A percentile compares a stretch with the other conserved stretches of the same genome.
Evolutionary conservation across 1,140 invertebrate genomes (phyloP).

Genomic region (Drosophila lowei): DNA sequence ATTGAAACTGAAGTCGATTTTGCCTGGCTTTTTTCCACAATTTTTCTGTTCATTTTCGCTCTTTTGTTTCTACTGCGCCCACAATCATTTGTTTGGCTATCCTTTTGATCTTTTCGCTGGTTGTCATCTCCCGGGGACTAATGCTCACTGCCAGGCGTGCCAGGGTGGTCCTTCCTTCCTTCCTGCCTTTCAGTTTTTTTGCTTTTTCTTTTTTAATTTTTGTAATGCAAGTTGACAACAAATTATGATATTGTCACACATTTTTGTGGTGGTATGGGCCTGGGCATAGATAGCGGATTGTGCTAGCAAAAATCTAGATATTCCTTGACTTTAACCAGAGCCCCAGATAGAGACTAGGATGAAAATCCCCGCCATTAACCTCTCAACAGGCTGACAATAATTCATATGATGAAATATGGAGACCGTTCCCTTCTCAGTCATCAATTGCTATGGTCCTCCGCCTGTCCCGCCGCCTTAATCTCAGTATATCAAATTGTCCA

Average conservation of each 20-base stretch:
- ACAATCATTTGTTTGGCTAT: constrained; percentile 76
- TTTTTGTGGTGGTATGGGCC: not conserved
- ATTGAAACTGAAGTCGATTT: constrained; percentile 78
- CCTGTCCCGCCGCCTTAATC: constrained; percentile 45
- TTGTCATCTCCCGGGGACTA: constrained; percentile 48
- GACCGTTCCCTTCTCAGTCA: constrained; percentile 50
- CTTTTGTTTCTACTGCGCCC: constrained; percentile 32
- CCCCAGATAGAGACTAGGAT: constrained; percentile 9
- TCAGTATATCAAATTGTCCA: constrained; percentile 50
- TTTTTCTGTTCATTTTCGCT: constrained; percentile 39
- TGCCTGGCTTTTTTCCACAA: constrained; percentile 48
- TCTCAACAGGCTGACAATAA: constrained; percentile 48
- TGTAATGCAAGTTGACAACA: constrained; percentile 73
- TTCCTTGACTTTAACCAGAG: constrained; percentile 3
- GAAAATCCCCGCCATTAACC: constrained; percentile 32
- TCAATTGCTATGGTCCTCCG: constrained; percentile 55
- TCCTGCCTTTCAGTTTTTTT: not conserved
- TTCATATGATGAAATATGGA: constrained; percentile 61
- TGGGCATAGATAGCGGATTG: too few species aligned
- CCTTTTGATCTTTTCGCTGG: constrained; percentile 76
- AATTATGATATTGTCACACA: constrained; percentile 62
- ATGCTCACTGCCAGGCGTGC: constrained; percentile 33
- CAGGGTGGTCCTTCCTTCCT: not conserved
- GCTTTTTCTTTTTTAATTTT: constrained; percentile 60
- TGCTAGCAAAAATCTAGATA: too few species aligned